Conservation (phyloP, 2,888 invertebrate species). For the Taphrorychus bicolor region DNA sequence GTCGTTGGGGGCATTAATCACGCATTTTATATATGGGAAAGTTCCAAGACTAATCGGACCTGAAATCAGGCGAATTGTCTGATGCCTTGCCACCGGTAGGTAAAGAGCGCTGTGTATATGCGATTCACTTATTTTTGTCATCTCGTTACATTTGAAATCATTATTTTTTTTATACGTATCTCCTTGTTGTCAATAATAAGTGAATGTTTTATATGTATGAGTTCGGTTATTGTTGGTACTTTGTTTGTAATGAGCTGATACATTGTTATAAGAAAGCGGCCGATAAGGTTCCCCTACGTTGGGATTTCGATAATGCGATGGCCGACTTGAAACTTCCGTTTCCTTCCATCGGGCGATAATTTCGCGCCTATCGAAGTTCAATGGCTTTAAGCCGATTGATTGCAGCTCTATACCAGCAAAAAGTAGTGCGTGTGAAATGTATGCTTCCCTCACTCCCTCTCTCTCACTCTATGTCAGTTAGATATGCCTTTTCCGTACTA, state of each 20-base stretch:
- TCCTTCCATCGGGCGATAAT: slow-evolving; percentile 10
- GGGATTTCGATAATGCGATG: slow-evolving; percentile 1
- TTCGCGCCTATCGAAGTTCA: slow-evolving; percentile 29
- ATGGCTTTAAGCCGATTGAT: slow-evolving; percentile 30
- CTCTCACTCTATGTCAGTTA: neutral
- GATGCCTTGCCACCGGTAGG: neutral
- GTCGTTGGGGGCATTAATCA: neutral
- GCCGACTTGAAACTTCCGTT: slow-evolving; percentile 22
- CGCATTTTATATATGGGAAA: neutral
- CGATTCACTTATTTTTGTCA: no score
- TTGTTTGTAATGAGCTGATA: neutral
- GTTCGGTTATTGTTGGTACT: no score
- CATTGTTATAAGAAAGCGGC: neutral
- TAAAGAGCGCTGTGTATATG: neutral
- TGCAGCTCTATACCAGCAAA: slow-evolving; percentile 17
- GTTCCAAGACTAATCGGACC: neutral
- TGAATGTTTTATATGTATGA: no score
- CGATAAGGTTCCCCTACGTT: slow-evolving; percentile 12
- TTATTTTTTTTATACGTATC: no score
- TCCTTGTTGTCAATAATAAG: no score
- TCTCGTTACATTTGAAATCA: neutral
- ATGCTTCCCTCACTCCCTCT: neutral
- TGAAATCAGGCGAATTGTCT: neutral
- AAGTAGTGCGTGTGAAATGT: slow-evolving; percentile 11
- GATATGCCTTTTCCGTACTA: no score